A percentile compares a stretch with the other conserved stretches of the same genome.
Conservation (phyloP, 2,113 vertebrate genomes). For the Microtus montanus region DNA sequence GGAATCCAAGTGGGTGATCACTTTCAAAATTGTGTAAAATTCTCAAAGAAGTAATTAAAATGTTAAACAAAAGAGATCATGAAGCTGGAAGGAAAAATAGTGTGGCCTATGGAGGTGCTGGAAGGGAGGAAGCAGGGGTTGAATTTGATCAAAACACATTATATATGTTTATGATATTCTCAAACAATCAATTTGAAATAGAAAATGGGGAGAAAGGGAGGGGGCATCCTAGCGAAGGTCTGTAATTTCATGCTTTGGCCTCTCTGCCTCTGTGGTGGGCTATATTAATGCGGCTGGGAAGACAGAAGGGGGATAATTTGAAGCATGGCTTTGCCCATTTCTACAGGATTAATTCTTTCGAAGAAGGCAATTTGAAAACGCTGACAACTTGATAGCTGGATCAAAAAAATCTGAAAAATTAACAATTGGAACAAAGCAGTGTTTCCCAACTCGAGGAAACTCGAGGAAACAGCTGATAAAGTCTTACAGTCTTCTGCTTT, state of each 20-base stretch:
- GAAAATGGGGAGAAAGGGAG: too few relatives aligned
- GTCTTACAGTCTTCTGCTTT: background rate
- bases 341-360: background rate
- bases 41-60: background rate
- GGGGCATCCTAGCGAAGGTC: background rate
- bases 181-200: background rate
- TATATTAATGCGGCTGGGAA: background rate
- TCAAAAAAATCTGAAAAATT: slow-evolving; percentile 6
- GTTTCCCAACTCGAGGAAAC: background rate
- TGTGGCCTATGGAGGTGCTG: background rate
- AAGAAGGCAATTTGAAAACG: background rate
- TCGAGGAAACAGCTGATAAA: background rate
- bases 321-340: background rate
- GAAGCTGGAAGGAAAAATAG: background rate
- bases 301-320: background rate
- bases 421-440: background rate
- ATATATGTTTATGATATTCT: background rate
- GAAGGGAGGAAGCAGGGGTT: background rate
- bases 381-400: background rate
- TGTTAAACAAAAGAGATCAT: background rate
- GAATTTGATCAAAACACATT: background rate
- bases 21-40: background rate
- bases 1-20: background rate
- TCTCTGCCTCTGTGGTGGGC: too few relatives aligned
- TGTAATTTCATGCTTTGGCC: background rate